Conservation (phyloP, 2,888 invertebrate genomes). For the Hydriomena furcata region DNA sequence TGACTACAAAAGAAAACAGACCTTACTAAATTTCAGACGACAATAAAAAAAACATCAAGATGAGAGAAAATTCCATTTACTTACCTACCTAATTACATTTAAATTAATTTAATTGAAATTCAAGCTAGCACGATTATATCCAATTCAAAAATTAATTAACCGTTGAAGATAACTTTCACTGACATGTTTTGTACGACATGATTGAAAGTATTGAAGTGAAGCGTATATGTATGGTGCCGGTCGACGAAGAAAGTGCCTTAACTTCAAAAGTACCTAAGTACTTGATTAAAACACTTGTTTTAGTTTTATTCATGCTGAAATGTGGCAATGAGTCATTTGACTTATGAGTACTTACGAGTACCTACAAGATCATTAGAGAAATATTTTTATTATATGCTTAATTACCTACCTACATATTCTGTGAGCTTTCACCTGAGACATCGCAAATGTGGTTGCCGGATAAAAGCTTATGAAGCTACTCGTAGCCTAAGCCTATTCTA, state of each 20-base stretch:
- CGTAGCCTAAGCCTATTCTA: too few species aligned
- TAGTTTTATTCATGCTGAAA: background rate
- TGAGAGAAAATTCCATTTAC: constrained; percentile 17
- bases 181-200: constrained; percentile 36
- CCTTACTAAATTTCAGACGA: too few species aligned
- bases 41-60: background rate
- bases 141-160: constrained; percentile 34
- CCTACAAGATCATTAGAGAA: too few species aligned
- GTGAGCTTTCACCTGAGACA: too few species aligned
- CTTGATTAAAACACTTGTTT: constrained; percentile 1
- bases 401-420: too few species aligned
- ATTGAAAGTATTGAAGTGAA: constrained; percentile 39
- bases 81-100: too few species aligned
- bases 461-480: too few species aligned
- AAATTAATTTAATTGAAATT: constrained; percentile 15
- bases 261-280: background rate
- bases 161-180: constrained; percentile 37
- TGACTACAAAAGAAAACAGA: too few species aligned
- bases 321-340: background rate
- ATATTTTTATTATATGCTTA: too few species aligned
- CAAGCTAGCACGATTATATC: constrained; percentile 31
- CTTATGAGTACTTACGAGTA: too few species aligned
- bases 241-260: constrained; percentile 26
- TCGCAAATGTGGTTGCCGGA: too few species aligned
- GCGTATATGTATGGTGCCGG: constrained; percentile 24